A percentile compares a stretch with the other conserved stretches of the same genome.
Conservation (phyloP, 2,797 vertebrate genomes). For the Gymnothorax reevesii region DNA sequence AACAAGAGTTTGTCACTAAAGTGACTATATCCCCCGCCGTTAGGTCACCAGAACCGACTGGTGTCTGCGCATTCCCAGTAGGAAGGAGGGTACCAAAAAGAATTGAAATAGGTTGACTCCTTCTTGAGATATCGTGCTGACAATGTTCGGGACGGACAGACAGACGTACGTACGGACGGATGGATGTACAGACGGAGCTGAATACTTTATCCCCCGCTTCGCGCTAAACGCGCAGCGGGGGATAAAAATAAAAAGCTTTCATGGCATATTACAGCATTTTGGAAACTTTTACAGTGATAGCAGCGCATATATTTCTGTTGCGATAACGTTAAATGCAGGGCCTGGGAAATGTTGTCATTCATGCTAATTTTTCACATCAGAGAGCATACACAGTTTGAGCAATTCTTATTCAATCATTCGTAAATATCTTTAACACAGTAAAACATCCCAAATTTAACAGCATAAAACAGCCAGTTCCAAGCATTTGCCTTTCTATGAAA, state of each 20-base stretch:
- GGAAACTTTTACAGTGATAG: neutral
- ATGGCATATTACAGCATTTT: neutral
- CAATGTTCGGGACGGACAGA: no score
- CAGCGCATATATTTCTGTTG: neutral
- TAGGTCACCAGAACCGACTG: no score
- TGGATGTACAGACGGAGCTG: no score
- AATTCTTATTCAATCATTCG: neutral
- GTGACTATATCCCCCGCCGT: no score
- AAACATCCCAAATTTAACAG: neutral
- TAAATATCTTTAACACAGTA: neutral
- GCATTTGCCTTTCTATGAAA: neutral
- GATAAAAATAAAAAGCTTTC: neutral
- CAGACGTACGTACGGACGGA: no score
- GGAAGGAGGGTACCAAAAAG: no score
- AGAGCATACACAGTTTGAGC: neutral
- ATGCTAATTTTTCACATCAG: constrained; percentile 1
- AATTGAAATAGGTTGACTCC: no score
- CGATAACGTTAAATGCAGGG: neutral
- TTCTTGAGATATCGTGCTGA: no score
- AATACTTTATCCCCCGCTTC: no score
- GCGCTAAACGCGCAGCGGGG: no score
- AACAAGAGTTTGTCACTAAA: no score
- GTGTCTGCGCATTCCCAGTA: no score
- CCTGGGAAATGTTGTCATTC: neutral
- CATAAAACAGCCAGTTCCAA: neutral